Evolutionary conservation across 2,888 invertebrate species (phyloP), one percentile per base, ranked within the genome.

Genomic region (Tetranychus piercei): DNA sequence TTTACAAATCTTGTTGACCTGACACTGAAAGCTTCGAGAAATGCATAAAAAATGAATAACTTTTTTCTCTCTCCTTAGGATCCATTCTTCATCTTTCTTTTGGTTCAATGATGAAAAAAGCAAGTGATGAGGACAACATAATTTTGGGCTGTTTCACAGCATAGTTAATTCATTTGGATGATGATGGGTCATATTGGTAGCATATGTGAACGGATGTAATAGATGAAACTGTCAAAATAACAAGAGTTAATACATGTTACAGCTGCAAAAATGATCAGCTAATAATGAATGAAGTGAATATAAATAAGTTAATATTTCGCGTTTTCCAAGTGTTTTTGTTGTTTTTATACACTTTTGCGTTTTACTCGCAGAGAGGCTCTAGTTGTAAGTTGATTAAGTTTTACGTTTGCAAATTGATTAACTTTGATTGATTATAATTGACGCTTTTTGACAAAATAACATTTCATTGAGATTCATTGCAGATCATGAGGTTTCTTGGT

Each of bases 1-100:
- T 55, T 55, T 55, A 55, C 55, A 55, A 55, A 55, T 55, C 55
- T 55, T 55, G 55, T 55, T 55, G 55, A 55, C 55, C 55, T 55
- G 55, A 55, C 55, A 55, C 11, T 15, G 55, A 55, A 55, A 55
- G 11, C n/a, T n/a, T n/a, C n/a, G n/a, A n/a, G n/a, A n/a, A n/a
- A 55, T 3, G 55, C 15, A 9, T 9, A 55, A 15, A 15, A 55
- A 55, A 55, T 55, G 9, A 15, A 15, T 15, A 55, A 15, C 11
- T 55, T 55, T 55, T 55, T 15, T 55, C 11, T 55, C 55, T 55
- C 55, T 34, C 34, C 5, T 34, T 34, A 0, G 2, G 23, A 34
- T 34, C 34, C 5, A 34, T 34, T 4, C 34, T 34, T 34, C 34
- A 34, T 34, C 34, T 34, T n/a, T n/a, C n/a, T n/a, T n/a, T 34